Percentiles rank a stretch among this genome's conserved stretches.
Evolutionary conservation across 1,140 invertebrate genomes (phyloP).

Genomic region (Dendroctonus valens): DNA sequence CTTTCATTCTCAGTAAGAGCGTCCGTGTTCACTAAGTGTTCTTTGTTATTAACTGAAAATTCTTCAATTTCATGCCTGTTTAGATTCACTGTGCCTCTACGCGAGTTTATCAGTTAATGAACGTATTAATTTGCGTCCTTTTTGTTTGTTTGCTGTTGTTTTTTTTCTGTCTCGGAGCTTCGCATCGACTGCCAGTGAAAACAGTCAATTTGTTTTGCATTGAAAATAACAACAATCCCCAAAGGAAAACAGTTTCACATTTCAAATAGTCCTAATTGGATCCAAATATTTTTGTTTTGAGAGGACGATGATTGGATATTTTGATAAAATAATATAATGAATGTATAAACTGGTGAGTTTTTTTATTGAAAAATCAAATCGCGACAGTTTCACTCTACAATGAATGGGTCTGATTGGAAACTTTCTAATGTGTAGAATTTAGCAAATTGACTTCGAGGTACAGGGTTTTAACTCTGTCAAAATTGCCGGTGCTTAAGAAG

Average conservation of each 20-base stretch:
- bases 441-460: too few relatives aligned
- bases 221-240: neutral
- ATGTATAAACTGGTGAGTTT: too few relatives aligned
- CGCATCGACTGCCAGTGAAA: neutral
- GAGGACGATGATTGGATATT: too few relatives aligned
- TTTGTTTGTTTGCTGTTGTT: conserved; percentile 3
- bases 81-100: conserved; percentile 3
- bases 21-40: conserved; percentile 10
- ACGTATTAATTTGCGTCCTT: conserved; percentile 11
- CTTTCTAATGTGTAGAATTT: too few relatives aligned
- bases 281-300: too few relatives aligned
- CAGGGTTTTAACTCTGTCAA: too few relatives aligned
- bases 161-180: neutral
- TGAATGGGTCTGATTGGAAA: too few relatives aligned
- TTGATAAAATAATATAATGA: too few relatives aligned
- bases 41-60: conserved; percentile 17
- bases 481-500: too few relatives aligned
- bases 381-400: too few relatives aligned
- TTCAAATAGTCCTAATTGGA: neutral
- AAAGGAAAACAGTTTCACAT: conserved; percentile 11
- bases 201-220: conserved; percentile 6
- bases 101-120: conserved; percentile 15
- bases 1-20: conserved; percentile 10
- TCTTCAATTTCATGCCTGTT: conserved; percentile 26
- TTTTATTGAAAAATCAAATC: too few relatives aligned